Evolutionary conservation across 37 sponge, comb jelly and placozoan species (phyloP).

Genomic region (Aplysina aerophoba): DNA sequence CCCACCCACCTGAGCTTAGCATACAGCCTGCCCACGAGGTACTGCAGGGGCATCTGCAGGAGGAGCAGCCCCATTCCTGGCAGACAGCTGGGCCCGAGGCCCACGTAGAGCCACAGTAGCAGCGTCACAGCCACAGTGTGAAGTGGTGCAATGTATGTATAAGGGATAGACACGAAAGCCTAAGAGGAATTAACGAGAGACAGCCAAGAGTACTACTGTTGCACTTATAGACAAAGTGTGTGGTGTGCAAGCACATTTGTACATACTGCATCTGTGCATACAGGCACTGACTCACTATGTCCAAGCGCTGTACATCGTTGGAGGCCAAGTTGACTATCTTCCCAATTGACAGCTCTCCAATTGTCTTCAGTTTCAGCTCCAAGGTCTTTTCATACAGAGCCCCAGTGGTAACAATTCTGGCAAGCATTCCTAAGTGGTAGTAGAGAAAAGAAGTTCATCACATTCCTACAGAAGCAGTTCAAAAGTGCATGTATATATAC

Average conservation of each 20-base stretch:
- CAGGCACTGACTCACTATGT: slow-evolving; percentile 67
- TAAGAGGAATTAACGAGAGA: too few relatives aligned
- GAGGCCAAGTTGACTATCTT: slow-evolving; percentile 81
- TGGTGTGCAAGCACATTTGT: too few relatives aligned
- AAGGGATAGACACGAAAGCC: slow-evolving; percentile 61
- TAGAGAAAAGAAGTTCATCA: neutral
- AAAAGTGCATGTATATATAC: neutral
- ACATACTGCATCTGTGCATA: too few relatives aligned
- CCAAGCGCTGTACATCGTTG: slow-evolving; percentile 87
- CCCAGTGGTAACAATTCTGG: slow-evolving; percentile 51
- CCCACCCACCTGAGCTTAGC: slow-evolving; percentile 11
- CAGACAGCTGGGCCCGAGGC: slow-evolving; percentile 43
- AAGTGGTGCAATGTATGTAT: slow-evolving; percentile 50
- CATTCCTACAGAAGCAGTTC: too few relatives aligned
- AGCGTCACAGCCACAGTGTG: slow-evolving; percentile 47
- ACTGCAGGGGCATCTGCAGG: slow-evolving; percentile 54
- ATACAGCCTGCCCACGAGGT: slow-evolving; percentile 6
- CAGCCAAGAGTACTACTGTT: too few relatives aligned
- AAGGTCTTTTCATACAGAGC: slow-evolving; percentile 76
- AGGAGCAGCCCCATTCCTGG: slow-evolving; percentile 34
- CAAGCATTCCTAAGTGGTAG: slow-evolving; percentile 40
- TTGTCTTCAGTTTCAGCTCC: slow-evolving; percentile 55
- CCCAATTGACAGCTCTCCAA: slow-evolving; percentile 69
- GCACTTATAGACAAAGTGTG: too few relatives aligned
- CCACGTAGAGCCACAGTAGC: slow-evolving; percentile 64